Conservation (phyloP, 2,113 vertebrate species). For the Calidris pygmaea region DNA sequence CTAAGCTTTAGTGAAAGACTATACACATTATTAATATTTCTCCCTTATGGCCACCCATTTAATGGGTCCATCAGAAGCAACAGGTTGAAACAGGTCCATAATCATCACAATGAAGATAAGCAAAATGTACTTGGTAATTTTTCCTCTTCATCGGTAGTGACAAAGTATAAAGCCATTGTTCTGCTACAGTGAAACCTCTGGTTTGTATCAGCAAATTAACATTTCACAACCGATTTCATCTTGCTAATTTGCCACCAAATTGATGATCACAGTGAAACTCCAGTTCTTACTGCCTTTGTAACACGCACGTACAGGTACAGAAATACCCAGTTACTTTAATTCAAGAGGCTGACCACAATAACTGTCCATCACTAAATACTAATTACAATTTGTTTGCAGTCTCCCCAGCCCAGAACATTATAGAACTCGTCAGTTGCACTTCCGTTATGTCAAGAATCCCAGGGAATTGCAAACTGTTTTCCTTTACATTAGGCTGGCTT, state of each 20-base stretch:
- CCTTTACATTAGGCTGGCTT: not conserved
- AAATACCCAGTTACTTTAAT: not conserved
- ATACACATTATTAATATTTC: not conserved
- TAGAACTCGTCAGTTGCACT: not conserved
- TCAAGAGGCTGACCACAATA: not conserved
- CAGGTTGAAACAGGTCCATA: not conserved
- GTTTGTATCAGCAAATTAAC: not conserved
- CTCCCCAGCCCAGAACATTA: not conserved
- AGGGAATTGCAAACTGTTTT: not conserved
- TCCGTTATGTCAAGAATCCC: not conserved
- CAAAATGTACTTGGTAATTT: not conserved
- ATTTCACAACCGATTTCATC: not conserved
- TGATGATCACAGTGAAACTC: not conserved
- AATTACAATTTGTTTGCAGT: not conserved
- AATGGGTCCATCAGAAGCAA: not conserved
- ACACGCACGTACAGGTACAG: not conserved
- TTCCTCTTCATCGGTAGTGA: not conserved
- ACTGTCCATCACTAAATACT: not conserved
- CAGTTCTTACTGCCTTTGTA: not conserved
- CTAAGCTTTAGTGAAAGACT: not conserved
- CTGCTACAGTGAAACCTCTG: not conserved
- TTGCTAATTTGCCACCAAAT: not conserved
- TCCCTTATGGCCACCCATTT: not conserved
- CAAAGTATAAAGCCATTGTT: not conserved
- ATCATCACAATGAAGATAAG: not conserved